Evolutionary conservation across 1,140 invertebrate species (phyloP), one percentile per base, ranked within the genome.

Genomic region (Medauroidea extradentata): DNA sequence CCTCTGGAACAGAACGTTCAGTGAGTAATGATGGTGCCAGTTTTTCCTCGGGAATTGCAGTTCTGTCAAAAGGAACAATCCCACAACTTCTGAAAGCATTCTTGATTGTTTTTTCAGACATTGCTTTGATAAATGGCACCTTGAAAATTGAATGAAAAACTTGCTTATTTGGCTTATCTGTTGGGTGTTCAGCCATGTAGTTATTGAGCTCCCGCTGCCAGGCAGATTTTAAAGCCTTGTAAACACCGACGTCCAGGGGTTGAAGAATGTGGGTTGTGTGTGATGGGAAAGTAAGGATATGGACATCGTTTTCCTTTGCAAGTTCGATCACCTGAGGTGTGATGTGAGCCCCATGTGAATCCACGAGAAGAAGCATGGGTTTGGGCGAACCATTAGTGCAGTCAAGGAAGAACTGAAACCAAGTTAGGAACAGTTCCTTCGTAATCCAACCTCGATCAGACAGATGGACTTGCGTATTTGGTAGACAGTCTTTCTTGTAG

Each of bases 201-300:
- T 16, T 25, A 54, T 57, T 16, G 14, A 57, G 2, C 19, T 57
- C 39, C 18, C 16, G 14, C 24, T 23, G 14, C 43, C 43, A 57
- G 2, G 46, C 41, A n/a, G 14, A 18, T 2, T 79, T 78, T 9
- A 81, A 71, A 39, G 75, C 69, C 0, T 67, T 65, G 70, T 69
- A 79, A 48, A 78, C 71, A 52, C 65, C 53, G 14, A 73, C 67
- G 55, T 76, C 71, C 7, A 73, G 53, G 11, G 69, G 69, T 44
- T 73, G 71, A 0, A 74, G 62, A 49, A 66, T 66, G 53, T 73
- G 69, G 8, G 67, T 70, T 46, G 71, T 73, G 55, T 75, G 71
- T 5, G 70, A 66, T 55, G 70, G 72, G 13, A 67, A 61, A 25
- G 68, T 71, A 7, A 75, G 49, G 60, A 76, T 66, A 21, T 68